Base-by-base conservation (phyloP, 2,888 invertebrate species). In the Hyposoter dolosus region DNA sequence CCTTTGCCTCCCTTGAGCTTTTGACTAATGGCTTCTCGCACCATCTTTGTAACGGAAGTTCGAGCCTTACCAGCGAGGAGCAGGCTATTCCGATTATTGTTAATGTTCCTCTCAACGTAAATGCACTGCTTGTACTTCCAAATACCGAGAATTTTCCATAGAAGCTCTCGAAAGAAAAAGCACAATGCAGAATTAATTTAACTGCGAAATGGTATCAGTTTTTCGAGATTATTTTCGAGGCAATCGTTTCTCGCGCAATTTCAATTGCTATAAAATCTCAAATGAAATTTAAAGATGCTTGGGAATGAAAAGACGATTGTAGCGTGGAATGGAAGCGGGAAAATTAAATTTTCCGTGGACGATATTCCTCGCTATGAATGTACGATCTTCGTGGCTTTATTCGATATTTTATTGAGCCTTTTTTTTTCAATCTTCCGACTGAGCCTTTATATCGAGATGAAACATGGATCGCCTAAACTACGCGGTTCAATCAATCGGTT, bases 401-500 rank as follows among this genome's bases (percentile, higher is more conserved):
- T 35, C n/a, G n/a, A 35, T 66, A 66, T 66, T 66, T 40, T 4
- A 45, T 23, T 28, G 17, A 45, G 40, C 40, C 45, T 43, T 23
- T 45, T 23, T 23, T 45, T 10, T 23, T 69, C 28, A 69, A 5
- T 45, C 28, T 40, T 66, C 9, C 3, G 9, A n/a, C n/a, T 32
- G 66, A 40, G 60, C 28, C 28, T 60, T 66, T 66, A n/a, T 35
- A 40, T 66, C 19, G 45, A 47, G 23, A 50, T 72, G 28, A 72
- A 32, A 72, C 35, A 32, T 10, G 4, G 28, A 53, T 53, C 50
- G n/a, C 3, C 53, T 53, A 53, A 53, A 7, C n/a, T 7, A 3
- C 35, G 32, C n/a, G n/a, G n/a, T 76, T 32, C 43, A 63, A 76
- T 63, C 63, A 63, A 76, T 76, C 83, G 83, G 82, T 84, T 84